Evolutionary conservation across 2,888 invertebrate genomes (phyloP), one percentile per base, ranked within the genome.

Genomic region (Gandaritis pyraliata): DNA sequence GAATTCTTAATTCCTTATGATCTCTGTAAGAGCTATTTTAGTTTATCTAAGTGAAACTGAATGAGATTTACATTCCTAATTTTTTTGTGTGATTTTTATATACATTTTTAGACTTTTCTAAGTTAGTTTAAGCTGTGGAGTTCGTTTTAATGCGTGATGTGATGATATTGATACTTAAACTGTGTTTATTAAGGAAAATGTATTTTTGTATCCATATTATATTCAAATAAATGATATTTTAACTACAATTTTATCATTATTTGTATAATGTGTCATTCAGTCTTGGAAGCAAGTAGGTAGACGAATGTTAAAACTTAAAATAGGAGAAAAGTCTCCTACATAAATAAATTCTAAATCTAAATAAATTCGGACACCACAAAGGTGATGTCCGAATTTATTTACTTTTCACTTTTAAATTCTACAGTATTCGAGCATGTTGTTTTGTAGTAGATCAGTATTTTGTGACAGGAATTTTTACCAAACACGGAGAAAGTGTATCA

Each of bases 1-100:
- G 10, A 39, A 58, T 53, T 58, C 48, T 60, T 65, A 64, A 36
- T 58, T 67, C 68, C 61, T 65, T 72, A 74, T 83, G 83, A 82
- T 83, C 83, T 83, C 83, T 83, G 46, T 72, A 75, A 74, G 78
- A 78, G 72, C 69, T 72, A 70, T 70, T 73, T 73, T 75, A 70
- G 54, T 63, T 70, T 66, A 64, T 73, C 59, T 74, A 70, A 66
- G 69, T 71, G 72, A 77, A 75, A 74, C 75, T 76, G 76, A 77
- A 75, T 80, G 81, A 78, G 75, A 78, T 82, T 80, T 75, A 83
- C 85, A 85, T 85, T 85, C 85, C 85, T 78, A 70, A 73, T 71
- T 73, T 73, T n/a, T 76, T 74, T 70, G 67, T 61, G 70, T 71
- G 67, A 63, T 72, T 23, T 72, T 70, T 61, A n/a, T 50, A 57